Evolutionary conservation across 2,113 vertebrate genomes (phyloP).

Genomic region (Serilophus lunatus): DNA sequence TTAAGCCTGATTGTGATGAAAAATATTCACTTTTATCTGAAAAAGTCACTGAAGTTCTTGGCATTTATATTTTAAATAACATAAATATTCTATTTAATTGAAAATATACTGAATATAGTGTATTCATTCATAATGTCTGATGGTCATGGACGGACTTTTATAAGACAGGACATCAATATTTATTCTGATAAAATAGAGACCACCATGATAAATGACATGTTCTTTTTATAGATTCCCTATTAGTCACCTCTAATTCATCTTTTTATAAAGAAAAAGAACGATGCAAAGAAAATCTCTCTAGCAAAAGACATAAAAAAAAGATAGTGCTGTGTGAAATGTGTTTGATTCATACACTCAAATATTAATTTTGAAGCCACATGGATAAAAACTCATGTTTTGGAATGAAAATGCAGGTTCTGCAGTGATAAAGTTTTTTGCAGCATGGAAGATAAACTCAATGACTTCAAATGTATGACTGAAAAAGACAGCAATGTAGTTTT

Average conservation of each 20-base stretch:
- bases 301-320: neutral
- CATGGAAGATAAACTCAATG: neutral
- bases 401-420: neutral
- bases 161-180: neutral
- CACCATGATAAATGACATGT: neutral
- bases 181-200: neutral
- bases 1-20: neutral
- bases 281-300: neutral
- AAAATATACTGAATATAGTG: neutral
- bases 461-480: neutral
- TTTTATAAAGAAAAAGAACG: neutral
- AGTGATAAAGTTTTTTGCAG: neutral
- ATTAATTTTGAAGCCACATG: neutral
- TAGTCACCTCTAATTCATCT: neutral
- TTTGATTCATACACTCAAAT: neutral
- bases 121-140: neutral
- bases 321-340: neutral
- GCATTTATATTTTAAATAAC: neutral
- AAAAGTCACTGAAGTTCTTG: neutral
- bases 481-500: neutral
- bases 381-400: neutral
- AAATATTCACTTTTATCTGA: neutral
- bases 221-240: neutral
- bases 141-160: neutral
- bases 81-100: neutral